phyloP scores from a whole-genome alignment of 1,140 invertebrate genomes.

The Aphaenogaster floridana region DNA sequence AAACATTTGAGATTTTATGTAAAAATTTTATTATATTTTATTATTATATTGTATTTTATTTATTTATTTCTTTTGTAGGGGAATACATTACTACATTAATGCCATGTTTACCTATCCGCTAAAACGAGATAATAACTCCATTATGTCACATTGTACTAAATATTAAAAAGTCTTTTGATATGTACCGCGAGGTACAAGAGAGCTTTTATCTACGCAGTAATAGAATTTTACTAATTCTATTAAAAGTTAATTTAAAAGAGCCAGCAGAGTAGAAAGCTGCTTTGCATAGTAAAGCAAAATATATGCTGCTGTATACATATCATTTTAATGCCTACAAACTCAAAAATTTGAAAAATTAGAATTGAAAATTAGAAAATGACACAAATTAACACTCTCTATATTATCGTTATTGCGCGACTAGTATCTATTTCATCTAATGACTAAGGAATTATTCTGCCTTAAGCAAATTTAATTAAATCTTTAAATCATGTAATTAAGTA shows the following conservation, averaged over 20 bases:
- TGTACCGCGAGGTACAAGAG: constrained; percentile 7
- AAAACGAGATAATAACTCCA: constrained; percentile 42
- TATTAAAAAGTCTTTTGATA: constrained; percentile 56
- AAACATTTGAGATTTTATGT: not conserved
- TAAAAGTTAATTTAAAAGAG: constrained; percentile 54
- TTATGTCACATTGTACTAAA: constrained; percentile 1
- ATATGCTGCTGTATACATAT: constrained; percentile 35
- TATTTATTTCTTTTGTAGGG: not conserved
- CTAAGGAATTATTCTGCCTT: not conserved
- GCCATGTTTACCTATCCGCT: constrained; percentile 27
- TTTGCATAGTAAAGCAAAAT: constrained; percentile 53
- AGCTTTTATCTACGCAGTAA: constrained; percentile 48
- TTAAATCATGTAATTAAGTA: not conserved
- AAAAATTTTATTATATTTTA: not conserved
- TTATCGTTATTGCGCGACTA: not conserved
- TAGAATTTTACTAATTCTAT: constrained; percentile 53
- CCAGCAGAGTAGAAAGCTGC: constrained; percentile 17
- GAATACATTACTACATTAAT: constrained; percentile 17
- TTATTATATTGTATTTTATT: too few species aligned
- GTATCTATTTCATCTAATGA: constrained; percentile 21
- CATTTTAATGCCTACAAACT: constrained; percentile 35
- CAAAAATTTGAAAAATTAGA: not conserved
- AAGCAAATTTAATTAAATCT: constrained; percentile 17
- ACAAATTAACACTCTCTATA: constrained; percentile 2
- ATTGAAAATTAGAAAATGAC: not conserved